Base-by-base conservation (phyloP, 2,113 vertebrate species). In the Hippocampus barbouri region DNA sequence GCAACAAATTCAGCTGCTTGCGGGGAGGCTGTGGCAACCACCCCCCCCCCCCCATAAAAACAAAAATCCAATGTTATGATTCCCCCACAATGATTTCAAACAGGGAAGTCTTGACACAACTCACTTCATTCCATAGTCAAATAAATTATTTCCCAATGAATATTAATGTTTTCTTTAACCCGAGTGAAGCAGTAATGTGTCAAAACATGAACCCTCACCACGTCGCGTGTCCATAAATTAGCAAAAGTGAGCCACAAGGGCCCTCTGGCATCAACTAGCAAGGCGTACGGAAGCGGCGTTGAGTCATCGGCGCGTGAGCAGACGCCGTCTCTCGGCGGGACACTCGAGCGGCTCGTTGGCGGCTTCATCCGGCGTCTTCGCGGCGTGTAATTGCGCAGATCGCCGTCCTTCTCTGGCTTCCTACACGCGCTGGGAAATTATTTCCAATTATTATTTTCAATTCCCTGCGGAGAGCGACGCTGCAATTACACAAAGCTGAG, bases 391-490 rank as follows among this genome's bases (percentile, higher is more conserved):
- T 90, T 90, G 86, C 79, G 78, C 60, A 56, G 79, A 70, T 82
- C 76, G 83, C 81, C 86, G 87, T 75, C 85, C 88, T 30, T 85
- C 84, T 57, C 79, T 27, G 49, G 80, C 87, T 87, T 89, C 87
- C 87, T 81, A 89, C 85, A 90, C 87, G 79, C 83, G 75, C 89
- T 79, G 75, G 77, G 61, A 82, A 90, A 90, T 91, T 86, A 90
- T 89, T 89, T 85, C 76, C 80, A 86, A 85, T 89, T 81, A 63
- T 63, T 40, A 47, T 66, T 66, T 47, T 78, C 74, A 71, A 82
- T 76, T 80, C 82, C 62, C 76, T 81, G 84, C 88, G 27, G 45
- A 92, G 88, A 85, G 88, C 77, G 38, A 77, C 23, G 71, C 81
- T 73, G 77, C 86, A 90, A 89, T 90, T 88, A 88, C 78, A 87